Conservation (phyloP, 2,113 vertebrate genomes). For the Gymnogyps californianus region DNA sequence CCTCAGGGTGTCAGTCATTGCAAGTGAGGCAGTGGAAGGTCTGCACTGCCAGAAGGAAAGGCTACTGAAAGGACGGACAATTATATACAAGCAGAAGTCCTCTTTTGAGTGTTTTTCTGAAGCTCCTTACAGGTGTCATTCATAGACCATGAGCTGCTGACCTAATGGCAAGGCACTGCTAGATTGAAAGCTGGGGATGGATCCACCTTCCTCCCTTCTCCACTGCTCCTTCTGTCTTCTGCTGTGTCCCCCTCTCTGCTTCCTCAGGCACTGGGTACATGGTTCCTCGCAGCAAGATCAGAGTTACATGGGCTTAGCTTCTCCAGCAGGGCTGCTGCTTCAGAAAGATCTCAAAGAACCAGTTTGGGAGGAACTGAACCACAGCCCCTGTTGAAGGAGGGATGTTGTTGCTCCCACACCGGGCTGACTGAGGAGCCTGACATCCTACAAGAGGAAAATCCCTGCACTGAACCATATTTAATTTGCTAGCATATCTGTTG, state of each 20-base stretch:
- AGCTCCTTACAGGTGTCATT: neutral
- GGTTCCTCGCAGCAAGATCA: neutral
- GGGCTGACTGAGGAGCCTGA: neutral
- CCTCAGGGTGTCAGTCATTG: neutral
- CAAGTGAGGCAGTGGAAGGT: neutral
- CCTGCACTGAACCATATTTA: neutral
- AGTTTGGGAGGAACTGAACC: neutral
- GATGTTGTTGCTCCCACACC: fast-evolving
- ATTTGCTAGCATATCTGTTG: neutral
- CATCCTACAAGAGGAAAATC: neutral
- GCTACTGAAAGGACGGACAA: neutral
- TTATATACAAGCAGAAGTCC: neutral
- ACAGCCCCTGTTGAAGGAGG: neutral
- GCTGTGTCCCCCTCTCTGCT: neutral
- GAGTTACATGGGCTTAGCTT: neutral
- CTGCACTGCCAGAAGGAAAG: neutral
- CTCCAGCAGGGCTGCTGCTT: neutral
- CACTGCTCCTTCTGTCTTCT: neutral
- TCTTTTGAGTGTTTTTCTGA: neutral
- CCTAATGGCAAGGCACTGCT: neutral
- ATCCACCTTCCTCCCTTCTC: neutral
- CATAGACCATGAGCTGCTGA: neutral
- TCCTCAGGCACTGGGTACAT: neutral
- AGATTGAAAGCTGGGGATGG: neutral
- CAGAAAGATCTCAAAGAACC: neutral